phyloP scores from a whole-genome alignment of 2,888 invertebrate species.

The Oxystoma pomonae region DNA sequence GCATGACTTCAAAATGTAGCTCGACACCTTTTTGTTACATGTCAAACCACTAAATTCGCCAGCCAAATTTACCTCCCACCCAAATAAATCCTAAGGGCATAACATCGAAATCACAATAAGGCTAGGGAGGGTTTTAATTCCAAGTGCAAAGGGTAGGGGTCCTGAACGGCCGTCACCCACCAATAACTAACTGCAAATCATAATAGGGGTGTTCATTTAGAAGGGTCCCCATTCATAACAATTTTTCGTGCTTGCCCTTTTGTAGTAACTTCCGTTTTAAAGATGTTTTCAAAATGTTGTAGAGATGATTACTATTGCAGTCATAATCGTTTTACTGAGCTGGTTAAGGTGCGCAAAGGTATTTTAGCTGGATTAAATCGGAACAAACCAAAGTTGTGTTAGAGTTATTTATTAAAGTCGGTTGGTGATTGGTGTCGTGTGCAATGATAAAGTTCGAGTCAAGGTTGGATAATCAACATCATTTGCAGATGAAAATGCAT shows the following conservation, averaged over 20 bases:
- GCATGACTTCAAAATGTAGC: too few relatives aligned
- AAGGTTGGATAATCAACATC: conserved; percentile 26
- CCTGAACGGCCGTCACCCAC: neutral
- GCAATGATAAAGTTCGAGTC: conserved; percentile 14
- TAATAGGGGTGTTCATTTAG: neutral
- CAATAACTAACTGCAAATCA: neutral
- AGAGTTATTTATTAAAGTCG: too few relatives aligned
- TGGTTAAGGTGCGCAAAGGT: neutral
- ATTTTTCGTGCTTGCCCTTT: neutral
- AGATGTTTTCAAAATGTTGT: neutral
- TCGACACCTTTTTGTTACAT: too few relatives aligned
- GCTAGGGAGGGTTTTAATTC: neutral
- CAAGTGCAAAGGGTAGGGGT: neutral
- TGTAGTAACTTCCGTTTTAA: too few relatives aligned
- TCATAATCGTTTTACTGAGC: neutral
- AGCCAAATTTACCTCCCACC: neutral
- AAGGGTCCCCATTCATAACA: neutral
- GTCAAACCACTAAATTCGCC: too few relatives aligned
- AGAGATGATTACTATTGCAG: neutral
- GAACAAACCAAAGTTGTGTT: too few relatives aligned
- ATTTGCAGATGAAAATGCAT: conserved; percentile 24
- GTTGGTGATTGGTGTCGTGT: conserved; percentile 9
- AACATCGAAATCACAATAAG: neutral
- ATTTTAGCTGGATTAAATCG: too few relatives aligned
- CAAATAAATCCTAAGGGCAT: neutral